phyloP scores from a whole-genome alignment of 2,113 vertebrate genomes.

The Platichthys stellatus region DNA sequence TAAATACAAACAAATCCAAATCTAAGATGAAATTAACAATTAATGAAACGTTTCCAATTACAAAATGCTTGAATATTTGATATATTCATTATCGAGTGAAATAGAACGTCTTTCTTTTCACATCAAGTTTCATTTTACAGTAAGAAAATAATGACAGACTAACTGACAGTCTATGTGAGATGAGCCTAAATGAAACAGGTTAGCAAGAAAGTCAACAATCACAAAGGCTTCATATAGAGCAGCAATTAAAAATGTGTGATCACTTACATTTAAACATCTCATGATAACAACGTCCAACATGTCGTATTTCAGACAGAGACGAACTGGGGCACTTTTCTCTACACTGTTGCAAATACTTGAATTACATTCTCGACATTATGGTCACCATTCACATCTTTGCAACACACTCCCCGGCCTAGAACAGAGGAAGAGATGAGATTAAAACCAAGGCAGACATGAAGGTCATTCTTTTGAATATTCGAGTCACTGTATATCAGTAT shows the following conservation, averaged over 20 bases:
- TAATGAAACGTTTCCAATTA: background rate
- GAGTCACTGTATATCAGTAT: background rate
- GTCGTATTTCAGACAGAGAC: conserved; percentile 12
- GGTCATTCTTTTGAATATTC: conserved; percentile 13
- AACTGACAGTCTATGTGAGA: background rate
- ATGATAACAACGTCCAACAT: background rate
- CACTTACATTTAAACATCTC: conserved; percentile 1
- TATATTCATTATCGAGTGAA: too few relatives aligned
- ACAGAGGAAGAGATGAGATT: conserved; percentile 73
- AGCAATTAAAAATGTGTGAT: background rate
- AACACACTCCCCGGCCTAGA: conserved; percentile 69
- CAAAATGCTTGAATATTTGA: too few relatives aligned
- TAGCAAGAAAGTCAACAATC: background rate
- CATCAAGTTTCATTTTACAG: too few relatives aligned
- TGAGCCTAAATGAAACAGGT: background rate
- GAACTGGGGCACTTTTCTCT: conserved; percentile 32
- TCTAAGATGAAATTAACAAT: background rate
- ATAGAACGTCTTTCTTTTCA: too few relatives aligned
- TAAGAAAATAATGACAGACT: background rate
- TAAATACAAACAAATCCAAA: background rate
- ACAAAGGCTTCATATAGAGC: conserved; percentile 6
- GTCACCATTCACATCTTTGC: conserved; percentile 68
- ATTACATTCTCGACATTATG: conserved; percentile 48
- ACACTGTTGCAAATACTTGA: conserved; percentile 52
- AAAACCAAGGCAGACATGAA: conserved; percentile 53